Evolutionary conservation across 2,797 vertebrate genomes (phyloP).

Genomic region (Triplophysa bombifrons): DNA sequence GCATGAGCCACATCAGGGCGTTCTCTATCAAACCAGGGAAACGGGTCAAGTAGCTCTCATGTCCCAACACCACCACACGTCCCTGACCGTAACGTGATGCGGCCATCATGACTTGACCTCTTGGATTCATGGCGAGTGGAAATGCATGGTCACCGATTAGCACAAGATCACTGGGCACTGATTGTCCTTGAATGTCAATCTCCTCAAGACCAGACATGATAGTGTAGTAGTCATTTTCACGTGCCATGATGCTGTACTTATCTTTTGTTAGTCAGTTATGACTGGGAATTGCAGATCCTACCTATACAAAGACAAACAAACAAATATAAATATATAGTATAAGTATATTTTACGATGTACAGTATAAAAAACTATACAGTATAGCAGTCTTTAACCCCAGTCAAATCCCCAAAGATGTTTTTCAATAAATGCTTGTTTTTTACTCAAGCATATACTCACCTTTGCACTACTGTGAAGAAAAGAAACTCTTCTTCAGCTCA

Average conservation of each 20-base stretch:
- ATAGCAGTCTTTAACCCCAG: background rate
- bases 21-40: conserved; percentile 77
- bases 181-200: conserved; percentile 64
- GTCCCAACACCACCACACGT: conserved; percentile 77
- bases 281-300: background rate
- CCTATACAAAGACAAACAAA: conserved; percentile 23
- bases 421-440: too few relatives aligned
- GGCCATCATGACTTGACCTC: conserved; percentile 79
- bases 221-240: conserved; percentile 33
- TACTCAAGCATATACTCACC: background rate
- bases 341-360: too few relatives aligned
- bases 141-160: conserved; percentile 78
- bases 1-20: conserved; percentile 77
- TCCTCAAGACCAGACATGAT: conserved; percentile 73
- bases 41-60: conserved; percentile 73
- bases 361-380: too few relatives aligned
- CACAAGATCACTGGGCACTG: conserved; percentile 74
- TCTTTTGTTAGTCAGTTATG: background rate
- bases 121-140: conserved; percentile 74
- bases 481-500: background rate
- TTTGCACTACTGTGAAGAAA: background rate
- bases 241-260: conserved; percentile 43
- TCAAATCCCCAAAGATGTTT: too few relatives aligned
- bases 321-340: too few relatives aligned
- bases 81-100: conserved; percentile 81